Base-by-base conservation (phyloP, 2,113 vertebrate species). In the Narcine bancroftii region DNA sequence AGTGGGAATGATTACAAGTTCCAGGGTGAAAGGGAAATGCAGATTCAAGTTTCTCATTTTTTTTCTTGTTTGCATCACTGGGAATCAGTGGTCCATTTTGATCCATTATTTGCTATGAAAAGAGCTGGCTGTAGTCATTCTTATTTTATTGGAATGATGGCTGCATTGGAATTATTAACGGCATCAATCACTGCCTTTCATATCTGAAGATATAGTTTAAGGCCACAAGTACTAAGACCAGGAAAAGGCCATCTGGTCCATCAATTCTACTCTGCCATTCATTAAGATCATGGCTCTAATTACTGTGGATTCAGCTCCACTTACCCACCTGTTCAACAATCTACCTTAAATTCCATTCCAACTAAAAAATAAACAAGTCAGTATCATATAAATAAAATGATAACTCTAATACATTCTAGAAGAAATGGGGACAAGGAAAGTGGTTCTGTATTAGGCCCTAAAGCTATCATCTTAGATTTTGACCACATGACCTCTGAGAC, bases 71-170 rank as follows among this genome's bases (percentile, higher is more conserved):
- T 21, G n/a, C 19, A 63, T 53, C 81, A 36, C 3, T 19, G 17
- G 81, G n/a, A 36, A 87, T 87, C 81, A 87, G 56, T 56, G 81
- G 29, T 50, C 81, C 81, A 85, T 87, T n/a, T 24, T 56, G 1
- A 3, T 87, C 33, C 33, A 36, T 85, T 85, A 83, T 19, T 85
- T 85, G 13, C 60, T 0, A 6, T 87, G 81, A 63, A 87, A 56
- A 60, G n/a, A 19, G 29, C 36, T 36, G 81, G 56, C n/a, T 53
- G 33, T n/a, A 36, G 56, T 60, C 36, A 60, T 53, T 60, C 53
- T 15, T 53, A 29, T n/a, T 36, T 75, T 75, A n/a, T 75, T 75
- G 39, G 39, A 36, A 39, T 36, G n/a, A 60, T 60, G 56, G 5
- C 53, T 36, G 7, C 33, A 85, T 85, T 85, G 53, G 53, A 56